Evolutionary conservation across 2,888 invertebrate species (phyloP).

Genomic region (Reticulitermes lucifugus): DNA sequence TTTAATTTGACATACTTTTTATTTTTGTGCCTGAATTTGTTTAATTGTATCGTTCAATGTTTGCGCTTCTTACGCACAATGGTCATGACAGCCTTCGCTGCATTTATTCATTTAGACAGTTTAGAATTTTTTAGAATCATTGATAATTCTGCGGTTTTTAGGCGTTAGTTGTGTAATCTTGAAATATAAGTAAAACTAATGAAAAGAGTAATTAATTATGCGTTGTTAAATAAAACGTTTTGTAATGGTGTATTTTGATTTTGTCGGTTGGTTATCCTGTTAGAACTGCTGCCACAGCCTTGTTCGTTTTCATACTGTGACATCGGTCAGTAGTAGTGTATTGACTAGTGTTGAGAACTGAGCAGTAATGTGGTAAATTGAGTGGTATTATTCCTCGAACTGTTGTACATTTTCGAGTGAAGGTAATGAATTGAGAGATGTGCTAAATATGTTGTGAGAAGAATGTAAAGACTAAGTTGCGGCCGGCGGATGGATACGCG

Average conservation of each 20-base stretch:
- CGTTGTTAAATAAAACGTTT: neutral
- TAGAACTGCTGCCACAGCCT: conserved; percentile 48
- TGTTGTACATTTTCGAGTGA: conserved; percentile 26
- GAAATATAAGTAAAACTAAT: no score
- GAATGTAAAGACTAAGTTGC: conserved; percentile 52
- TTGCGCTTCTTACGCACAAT: no score
- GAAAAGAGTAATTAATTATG: no score
- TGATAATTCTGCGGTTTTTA: no score
- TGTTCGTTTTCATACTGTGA: conserved; percentile 46
- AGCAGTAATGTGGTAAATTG: conserved; percentile 30
- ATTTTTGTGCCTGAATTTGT: no score
- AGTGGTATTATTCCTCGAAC: conserved; percentile 19
- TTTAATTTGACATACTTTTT: no score
- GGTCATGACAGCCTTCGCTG: no score
- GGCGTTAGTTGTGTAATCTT: no score
- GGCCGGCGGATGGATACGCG: conserved; percentile 66
- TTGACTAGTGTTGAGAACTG: conserved; percentile 48
- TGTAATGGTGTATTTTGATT: conserved; percentile 5
- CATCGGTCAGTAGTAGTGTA: conserved; percentile 49
- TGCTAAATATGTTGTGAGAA: conserved; percentile 30
- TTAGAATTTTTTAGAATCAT: no score
- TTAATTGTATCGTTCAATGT: no score
- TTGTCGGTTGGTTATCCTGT: neutral
- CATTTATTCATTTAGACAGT: no score
- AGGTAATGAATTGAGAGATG: conserved; percentile 30